These are phyloP conservation scores for Lasioglossum albipes DNA, from an alignment of 1,140 invertebrate species.

Conservation along the genomic window DNA sequence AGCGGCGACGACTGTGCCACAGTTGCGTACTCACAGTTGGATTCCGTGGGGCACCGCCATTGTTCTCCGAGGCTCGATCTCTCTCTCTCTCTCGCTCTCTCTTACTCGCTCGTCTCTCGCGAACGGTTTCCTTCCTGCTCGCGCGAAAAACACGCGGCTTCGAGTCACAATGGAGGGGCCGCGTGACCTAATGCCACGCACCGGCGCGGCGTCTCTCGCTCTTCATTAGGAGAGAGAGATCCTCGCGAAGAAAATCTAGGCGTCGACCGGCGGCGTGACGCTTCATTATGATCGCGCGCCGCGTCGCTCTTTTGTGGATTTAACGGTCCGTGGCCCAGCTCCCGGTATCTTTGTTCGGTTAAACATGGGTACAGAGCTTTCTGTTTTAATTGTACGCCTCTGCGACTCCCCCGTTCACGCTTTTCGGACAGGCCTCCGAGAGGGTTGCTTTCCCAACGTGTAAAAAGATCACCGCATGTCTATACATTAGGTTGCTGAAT, in stretches of 20 bases:
- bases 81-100: no score
- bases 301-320: background rate
- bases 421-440: no score
- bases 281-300: background rate
- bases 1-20: background rate
- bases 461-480: no score
- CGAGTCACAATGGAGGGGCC: background rate
- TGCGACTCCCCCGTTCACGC: no score
- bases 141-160: background rate
- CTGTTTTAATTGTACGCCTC: background rate
- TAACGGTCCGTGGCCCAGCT: background rate
- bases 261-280: background rate
- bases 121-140: conserved; percentile 2
- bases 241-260: background rate
- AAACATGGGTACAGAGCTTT: background rate
- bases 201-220: background rate
- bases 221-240: conserved; percentile 1
- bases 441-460: no score
- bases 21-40: background rate
- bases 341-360: background rate
- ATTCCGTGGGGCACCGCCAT: background rate
- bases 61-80: no score
- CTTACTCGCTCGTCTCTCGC: background rate
- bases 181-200: conserved; percentile 22
- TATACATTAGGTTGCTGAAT: no score